Percentiles rank a stretch among this genome's conserved stretches.
These are phyloP conservation scores for Aricia agestis DNA, from an alignment of 1,140 invertebrate genomes.

Conservation along the genomic window DNA sequence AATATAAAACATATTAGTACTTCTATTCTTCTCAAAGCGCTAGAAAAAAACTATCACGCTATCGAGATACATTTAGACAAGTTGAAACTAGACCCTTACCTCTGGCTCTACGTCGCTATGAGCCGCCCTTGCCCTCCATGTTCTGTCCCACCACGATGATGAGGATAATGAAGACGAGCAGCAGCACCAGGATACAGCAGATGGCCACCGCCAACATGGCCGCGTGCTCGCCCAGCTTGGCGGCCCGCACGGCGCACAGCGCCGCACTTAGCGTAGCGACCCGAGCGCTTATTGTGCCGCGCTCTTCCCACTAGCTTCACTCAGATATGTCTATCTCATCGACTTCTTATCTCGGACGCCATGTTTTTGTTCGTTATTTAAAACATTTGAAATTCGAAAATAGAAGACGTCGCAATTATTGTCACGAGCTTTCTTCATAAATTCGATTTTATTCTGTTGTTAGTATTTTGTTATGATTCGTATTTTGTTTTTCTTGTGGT, in stretches of 20 bases:
- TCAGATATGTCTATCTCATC: constrained; percentile 7
- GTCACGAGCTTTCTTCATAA: neutral
- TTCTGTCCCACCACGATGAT: constrained; percentile 86
- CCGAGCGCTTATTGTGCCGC: constrained; percentile 44
- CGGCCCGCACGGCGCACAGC: constrained; percentile 46
- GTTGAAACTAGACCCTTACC: neutral
- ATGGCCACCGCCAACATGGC: constrained; percentile 87
- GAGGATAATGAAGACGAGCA: constrained; percentile 86
- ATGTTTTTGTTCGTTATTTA: neutral
- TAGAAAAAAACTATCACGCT: too few relatives aligned
- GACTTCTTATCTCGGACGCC: neutral
- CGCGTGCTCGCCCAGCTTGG: constrained; percentile 74
- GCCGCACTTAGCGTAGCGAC: constrained; percentile 41
- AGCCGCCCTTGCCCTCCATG: constrained; percentile 78
- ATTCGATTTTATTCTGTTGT: neutral
- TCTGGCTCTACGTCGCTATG: constrained; percentile 58
- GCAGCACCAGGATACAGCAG: constrained; percentile 85
- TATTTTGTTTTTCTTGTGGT: neutral
- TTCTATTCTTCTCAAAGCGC: too few relatives aligned
- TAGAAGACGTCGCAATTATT: neutral
- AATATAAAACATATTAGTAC: too few relatives aligned
- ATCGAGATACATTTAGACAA: too few relatives aligned
- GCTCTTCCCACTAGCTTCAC: neutral
- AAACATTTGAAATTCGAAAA: neutral
- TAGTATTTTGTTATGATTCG: neutral